These are phyloP conservation scores for Cariama cristata DNA, from an alignment of 2,113 vertebrate genomes.

Conservation along the genomic window DNA sequence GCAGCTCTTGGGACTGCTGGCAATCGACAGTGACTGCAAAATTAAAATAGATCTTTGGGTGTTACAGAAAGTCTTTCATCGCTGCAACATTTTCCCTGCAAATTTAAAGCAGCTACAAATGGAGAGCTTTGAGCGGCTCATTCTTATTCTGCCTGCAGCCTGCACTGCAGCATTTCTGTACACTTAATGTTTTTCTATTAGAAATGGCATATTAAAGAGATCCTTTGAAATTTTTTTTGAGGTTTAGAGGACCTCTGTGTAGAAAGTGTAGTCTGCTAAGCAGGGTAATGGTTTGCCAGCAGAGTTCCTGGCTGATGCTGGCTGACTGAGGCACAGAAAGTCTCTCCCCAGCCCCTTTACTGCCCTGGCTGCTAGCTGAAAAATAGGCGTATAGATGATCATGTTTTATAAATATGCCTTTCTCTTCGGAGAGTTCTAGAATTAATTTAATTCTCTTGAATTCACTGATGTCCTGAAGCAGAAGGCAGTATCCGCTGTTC, in stretches of 20 bases:
- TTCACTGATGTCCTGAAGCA: background rate
- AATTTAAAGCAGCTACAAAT: constrained; percentile 59
- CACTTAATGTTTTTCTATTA: constrained; percentile 42
- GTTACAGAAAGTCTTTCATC: constrained; percentile 61
- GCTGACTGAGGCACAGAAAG: background rate
- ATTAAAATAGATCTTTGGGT: constrained; percentile 69
- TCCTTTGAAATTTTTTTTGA: background rate
- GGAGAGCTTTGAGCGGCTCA: constrained; percentile 25
- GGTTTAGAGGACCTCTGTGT: background rate
- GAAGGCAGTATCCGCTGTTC: background rate
- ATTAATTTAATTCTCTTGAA: background rate
- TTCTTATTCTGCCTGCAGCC: constrained; percentile 63
- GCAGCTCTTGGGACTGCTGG: constrained; percentile 46
- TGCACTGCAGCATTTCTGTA: constrained; percentile 47
- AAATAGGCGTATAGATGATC: background rate
- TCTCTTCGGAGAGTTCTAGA: background rate
- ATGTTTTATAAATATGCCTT: background rate
- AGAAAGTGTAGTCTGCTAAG: background rate
- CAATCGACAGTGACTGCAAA: constrained; percentile 53
- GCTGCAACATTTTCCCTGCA: constrained; percentile 29
- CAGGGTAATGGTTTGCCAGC: background rate
- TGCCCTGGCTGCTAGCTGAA: background rate
- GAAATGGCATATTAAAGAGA: constrained; percentile 50
- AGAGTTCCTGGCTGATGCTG: background rate
- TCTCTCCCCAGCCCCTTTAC: background rate